These are phyloP conservation scores for Hyla sarda DNA, from an alignment of 2,113 vertebrate genomes.

Conservation along the genomic window DNA sequence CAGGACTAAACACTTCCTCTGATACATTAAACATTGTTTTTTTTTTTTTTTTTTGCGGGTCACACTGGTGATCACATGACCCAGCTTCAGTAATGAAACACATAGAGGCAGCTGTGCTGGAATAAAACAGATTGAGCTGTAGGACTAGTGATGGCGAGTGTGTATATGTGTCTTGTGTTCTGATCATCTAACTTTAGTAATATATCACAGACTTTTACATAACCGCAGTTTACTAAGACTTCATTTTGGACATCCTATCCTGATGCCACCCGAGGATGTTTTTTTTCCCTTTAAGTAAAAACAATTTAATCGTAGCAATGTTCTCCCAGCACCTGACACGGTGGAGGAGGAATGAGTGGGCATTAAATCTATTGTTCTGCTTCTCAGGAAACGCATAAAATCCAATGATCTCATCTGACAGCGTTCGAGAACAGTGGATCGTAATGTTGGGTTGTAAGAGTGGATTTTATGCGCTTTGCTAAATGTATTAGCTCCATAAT, in stretches of 20 bases:
- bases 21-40: no score
- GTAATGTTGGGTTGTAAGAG: neutral
- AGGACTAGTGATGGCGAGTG: no score
- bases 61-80: no score
- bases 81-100: no score
- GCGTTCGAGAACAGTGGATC: neutral
- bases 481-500: neutral
- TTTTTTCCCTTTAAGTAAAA: neutral
- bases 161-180: no score
- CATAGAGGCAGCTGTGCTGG: no score
- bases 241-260: neutral
- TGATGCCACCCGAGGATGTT: neutral
- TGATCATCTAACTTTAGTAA: no score
- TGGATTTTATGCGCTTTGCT: neutral
- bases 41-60: no score
- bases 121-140: no score
- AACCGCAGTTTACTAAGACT: neutral
- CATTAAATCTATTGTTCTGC: conserved; percentile 21
- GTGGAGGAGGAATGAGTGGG: conserved; percentile 46
- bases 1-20: no score
- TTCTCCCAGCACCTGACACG: conserved; percentile 4
- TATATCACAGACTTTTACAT: neutral
- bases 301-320: neutral
- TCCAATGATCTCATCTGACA: conserved; percentile 35
- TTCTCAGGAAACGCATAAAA: conserved; percentile 20